Percentiles rank a stretch among this genome's conserved stretches.
phyloP scores from a whole-genome alignment of 2,888 invertebrate species.

The Chalcosyrphus nemorum region DNA sequence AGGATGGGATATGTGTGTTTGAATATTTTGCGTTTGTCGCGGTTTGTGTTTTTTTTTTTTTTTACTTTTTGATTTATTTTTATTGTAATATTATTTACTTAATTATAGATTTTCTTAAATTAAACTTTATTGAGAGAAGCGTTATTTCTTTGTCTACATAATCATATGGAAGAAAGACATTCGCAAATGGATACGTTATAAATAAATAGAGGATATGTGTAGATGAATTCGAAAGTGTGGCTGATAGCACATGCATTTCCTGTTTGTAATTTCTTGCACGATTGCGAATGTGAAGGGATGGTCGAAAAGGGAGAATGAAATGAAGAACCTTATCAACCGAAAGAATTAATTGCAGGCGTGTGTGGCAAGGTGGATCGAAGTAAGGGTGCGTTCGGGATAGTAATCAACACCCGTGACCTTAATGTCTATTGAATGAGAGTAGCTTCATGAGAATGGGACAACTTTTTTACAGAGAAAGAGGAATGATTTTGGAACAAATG shows the following conservation, averaged over 20 bases:
- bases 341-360: too few relatives aligned
- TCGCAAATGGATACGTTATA: conserved; percentile 21
- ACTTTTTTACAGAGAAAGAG: too few relatives aligned
- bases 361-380: too few relatives aligned
- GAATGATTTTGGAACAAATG: too few relatives aligned
- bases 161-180: conserved; percentile 37
- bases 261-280: conserved; percentile 13
- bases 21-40: conserved; percentile 23
- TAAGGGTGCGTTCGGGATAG: too few relatives aligned
- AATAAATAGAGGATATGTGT: conserved; percentile 47
- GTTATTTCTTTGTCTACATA: conserved; percentile 18
- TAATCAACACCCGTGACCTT: too few relatives aligned
- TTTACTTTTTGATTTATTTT: conserved; percentile 41
- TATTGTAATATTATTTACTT: conserved; percentile 71
- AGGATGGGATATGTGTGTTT: conserved; percentile 22
- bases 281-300: conserved; percentile 4
- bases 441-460: too few relatives aligned
- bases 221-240: conserved; percentile 22
- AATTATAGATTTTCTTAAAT: conserved; percentile 73
- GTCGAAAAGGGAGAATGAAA: neutral
- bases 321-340: neutral
- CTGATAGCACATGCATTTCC: conserved; percentile 57
- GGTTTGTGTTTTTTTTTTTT: conserved; percentile 18
- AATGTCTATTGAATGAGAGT: too few relatives aligned
- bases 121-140: conserved; percentile 47